Base-by-base conservation (phyloP, 2,113 vertebrate species). In the Acrocephalus arundinaceus region DNA sequence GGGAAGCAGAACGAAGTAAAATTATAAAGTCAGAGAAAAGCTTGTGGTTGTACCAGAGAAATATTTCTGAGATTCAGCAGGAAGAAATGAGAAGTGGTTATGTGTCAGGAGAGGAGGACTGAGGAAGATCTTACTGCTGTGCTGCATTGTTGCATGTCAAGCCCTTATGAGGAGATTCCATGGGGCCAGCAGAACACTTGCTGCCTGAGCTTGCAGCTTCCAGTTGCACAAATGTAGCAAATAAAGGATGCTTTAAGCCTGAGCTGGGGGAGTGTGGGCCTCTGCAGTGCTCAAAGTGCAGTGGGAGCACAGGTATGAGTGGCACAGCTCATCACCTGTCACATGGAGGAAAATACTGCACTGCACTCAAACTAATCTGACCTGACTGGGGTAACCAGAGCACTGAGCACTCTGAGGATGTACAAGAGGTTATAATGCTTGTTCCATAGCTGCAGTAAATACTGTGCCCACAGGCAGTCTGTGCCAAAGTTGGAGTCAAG, bases 291-390 rank as follows among this genome's bases (percentile, higher is more conserved):
- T 59, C 57, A 2, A 0, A 22, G 73, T 33, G 55, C 80, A 62
- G 63, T 51, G 58, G 87, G 51, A 94, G 61, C 74, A 21, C 21
- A 16, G 65, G 35, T 55, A 4, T 11, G 59, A 89, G 25, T 3
- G 4, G 18, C 61, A 17, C 19, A 30, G 49, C 59, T 45, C 54
- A 4, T 68, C 54, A 28, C 35, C 45, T 85, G 39, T 41, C 49
- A 8, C 9, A 7, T 4, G 39, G 39, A 59, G 33, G 66, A 27
- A 33, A 74, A n/a, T 2, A 5, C n/a, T 52, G 54, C 0, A 0
- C 57, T 70, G 13, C 43, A 1, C 25, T 30, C 4, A 12, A 59
- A 83, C 30, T 85, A 0, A 30, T 15, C 43, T 61, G 63, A 3
- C 41, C 41, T 55, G 67, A 22, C 19, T 43, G 41, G 58, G 41